phyloP scores from a whole-genome alignment of 2,113 vertebrate genomes.

The Natator depressus region DNA sequence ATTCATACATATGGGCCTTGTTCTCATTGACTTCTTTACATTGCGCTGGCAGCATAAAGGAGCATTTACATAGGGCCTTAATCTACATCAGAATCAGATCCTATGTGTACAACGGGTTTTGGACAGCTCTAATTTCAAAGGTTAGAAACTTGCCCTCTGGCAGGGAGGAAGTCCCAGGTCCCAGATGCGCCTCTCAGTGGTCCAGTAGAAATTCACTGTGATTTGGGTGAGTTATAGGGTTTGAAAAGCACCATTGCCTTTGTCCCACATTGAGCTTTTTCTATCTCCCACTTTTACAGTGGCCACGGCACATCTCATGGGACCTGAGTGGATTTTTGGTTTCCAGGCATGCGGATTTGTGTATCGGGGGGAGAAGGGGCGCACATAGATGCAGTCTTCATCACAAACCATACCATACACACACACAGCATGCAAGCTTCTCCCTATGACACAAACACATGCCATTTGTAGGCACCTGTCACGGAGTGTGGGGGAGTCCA shows the following conservation, averaged over 20 bases:
- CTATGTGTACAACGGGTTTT: neutral
- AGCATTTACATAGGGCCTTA: neutral
- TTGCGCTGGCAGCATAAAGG: neutral
- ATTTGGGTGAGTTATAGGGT: neutral
- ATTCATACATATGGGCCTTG: neutral
- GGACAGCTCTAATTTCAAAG: neutral
- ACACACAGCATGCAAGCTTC: neutral
- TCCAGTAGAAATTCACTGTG: neutral
- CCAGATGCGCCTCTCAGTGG: neutral
- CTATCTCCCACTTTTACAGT: neutral
- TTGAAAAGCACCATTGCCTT: neutral
- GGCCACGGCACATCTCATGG: neutral
- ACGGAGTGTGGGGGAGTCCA: too few species aligned
- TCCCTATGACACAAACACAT: neutral
- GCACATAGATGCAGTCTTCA: rapidly evolving
- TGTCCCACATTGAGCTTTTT: neutral
- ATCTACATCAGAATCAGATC: neutral
- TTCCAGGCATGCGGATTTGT: neutral
- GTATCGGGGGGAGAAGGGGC: rapidly evolving
- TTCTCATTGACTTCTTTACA: neutral
- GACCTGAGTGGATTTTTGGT: neutral
- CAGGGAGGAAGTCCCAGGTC: neutral
- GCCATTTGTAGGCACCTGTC: neutral
- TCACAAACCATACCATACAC: rapidly evolving
- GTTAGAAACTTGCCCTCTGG: neutral